A percentile compares a stretch with the other conserved stretches of the same genome.
Conservation (phyloP, 2,797 vertebrate species). For the Mallotus villosus region DNA sequence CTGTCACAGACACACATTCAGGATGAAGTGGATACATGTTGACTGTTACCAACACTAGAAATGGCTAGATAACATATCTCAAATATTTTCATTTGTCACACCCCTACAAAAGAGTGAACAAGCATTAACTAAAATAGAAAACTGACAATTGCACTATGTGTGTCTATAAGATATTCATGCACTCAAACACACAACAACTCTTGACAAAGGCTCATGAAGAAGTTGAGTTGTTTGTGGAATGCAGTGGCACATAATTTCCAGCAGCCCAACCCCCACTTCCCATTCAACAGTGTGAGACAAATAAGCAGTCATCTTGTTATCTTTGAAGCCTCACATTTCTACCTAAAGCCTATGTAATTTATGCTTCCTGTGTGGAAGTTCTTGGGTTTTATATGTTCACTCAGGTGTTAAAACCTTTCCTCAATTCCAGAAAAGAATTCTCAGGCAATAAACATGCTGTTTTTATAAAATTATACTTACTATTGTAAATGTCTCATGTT, state of each 20-base stretch:
- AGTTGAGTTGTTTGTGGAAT: conserved; percentile 55
- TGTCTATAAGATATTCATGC: neutral
- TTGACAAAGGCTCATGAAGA: conserved; percentile 13
- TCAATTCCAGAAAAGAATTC: conserved; percentile 8
- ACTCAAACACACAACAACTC: conserved; percentile 10
- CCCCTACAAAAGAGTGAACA: neutral
- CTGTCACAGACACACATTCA: conserved; percentile 36
- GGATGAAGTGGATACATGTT: conserved; percentile 39
- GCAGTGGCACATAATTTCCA: conserved; percentile 52
- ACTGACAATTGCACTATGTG: neutral
- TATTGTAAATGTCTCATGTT: no score
- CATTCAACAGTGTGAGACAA: conserved; percentile 61
- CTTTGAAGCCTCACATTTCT: conserved; percentile 53
- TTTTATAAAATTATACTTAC: neutral
- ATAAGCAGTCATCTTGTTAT: conserved; percentile 67
- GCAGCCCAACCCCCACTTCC: conserved; percentile 34
- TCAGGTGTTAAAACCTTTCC: conserved; percentile 54
- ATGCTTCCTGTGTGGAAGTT: conserved; percentile 56
- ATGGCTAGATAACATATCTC: conserved; percentile 17
- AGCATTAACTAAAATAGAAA: neutral
- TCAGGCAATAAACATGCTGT: neutral
- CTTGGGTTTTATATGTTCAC: conserved; percentile 40
- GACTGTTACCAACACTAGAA: conserved; percentile 37
- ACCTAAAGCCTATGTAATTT: conserved; percentile 42
- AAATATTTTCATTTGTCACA: neutral